Evolutionary conservation across 2,113 vertebrate species (phyloP), one percentile per base, ranked within the genome.

Genomic region (Pelmatolapia mariae): DNA sequence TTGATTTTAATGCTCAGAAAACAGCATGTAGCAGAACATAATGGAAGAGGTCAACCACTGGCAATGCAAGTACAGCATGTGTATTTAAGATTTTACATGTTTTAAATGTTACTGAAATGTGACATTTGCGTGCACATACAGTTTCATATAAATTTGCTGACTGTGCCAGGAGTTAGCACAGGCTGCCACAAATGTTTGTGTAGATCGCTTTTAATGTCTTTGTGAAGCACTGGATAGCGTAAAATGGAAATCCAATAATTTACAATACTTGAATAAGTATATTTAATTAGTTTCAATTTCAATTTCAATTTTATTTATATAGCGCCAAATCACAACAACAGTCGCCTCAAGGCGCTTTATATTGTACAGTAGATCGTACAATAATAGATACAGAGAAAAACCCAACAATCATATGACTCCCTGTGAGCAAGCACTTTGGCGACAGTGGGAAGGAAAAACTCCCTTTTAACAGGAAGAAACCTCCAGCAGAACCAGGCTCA

Each of bases 401-500:
- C 15, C 5, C 26, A 59, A 31, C 26, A 59, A 59, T 59, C 26
- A 59, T 6, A 16, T 59, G 26, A 31, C 26, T 0, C 15, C 26
- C 0, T 6, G 31, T 31, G 15, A 59, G 5, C 56, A 59, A 57
- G 15, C 26, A 4, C 56, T 59, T 59, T 59, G 56, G 56, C 8
- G 8, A 59, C 56, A 59, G 26, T 59, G 2, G 26, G 15, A 59
- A 31, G 56, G 15, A 59, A 59, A 59, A 59, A 59, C 8, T 31
- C 26, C 8, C 2, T 31, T 59, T 59, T 59, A 59, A 59, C 26
- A 29, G 26, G 56, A 59, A 59, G 26, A 16, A 59, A 29, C 13
- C 0, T 59, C 56, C 0, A 0, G 12, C 54, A 57, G 24, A 57
- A 15, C 0, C 0, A 29, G 56, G 8, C 26, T 59, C 26, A 5